phyloP scores from a whole-genome alignment of 2,113 vertebrate genomes.

The Cairina moschata region DNA sequence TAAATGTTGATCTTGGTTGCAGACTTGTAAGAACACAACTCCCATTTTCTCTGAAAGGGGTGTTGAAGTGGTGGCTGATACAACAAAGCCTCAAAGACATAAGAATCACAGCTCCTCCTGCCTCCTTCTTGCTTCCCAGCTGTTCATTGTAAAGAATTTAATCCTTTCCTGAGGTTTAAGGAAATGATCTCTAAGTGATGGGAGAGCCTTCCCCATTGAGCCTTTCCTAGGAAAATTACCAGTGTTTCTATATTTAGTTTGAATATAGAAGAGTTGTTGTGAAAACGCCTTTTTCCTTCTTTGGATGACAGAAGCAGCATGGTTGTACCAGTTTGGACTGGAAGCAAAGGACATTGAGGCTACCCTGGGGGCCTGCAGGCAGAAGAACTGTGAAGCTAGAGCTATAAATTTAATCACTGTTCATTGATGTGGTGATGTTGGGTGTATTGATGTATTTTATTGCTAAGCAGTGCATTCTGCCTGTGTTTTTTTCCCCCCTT shows the following conservation, averaged over 20 bases:
- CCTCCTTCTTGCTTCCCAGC: background rate
- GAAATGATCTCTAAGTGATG: background rate
- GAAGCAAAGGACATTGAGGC: conserved; percentile 46
- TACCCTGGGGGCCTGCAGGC: conserved; percentile 37
- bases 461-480: conserved; percentile 59
- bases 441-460: conserved; percentile 70
- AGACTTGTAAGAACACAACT: background rate
- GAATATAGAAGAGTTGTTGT: background rate
- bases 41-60: background rate
- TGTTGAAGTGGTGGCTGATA: background rate
- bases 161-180: background rate
- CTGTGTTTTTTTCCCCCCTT: conserved; percentile 5
- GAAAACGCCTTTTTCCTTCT: background rate
- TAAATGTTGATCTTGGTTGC: background rate
- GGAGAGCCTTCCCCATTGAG: background rate
- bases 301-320: background rate
- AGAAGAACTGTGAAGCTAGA: conserved; percentile 44
- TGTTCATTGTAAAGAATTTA: background rate
- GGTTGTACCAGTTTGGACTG: background rate
- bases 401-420: conserved; percentile 66
- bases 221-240: background rate
- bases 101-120: background rate
- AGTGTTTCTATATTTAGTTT: background rate
- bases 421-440: conserved; percentile 56
- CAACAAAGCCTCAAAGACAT: background rate